Percentiles rank a stretch among this genome's conserved stretches.
These are phyloP conservation scores for Plagiodera versicolora DNA, from an alignment of 2,888 invertebrate genomes.

Conservation along the genomic window DNA sequence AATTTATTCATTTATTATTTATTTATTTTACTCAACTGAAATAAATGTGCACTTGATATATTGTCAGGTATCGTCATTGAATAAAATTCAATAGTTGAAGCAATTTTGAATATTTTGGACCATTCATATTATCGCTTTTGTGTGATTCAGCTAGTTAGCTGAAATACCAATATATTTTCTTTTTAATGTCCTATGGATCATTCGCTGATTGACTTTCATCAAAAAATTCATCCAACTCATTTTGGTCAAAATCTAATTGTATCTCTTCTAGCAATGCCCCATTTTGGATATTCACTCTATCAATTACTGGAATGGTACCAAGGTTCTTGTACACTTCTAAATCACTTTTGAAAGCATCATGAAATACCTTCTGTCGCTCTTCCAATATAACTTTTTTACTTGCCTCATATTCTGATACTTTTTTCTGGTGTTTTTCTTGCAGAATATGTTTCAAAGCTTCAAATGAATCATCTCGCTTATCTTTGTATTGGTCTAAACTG, in stretches of 20 bases:
- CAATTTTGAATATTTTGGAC: no score
- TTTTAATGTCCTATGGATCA: not conserved
- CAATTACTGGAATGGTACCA: conserved; percentile 59
- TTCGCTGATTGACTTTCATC: conserved; percentile 43
- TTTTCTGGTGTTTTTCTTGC: conserved; percentile 61
- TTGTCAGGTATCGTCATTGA: no score
- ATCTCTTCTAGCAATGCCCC: conserved; percentile 65
- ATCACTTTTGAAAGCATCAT: conserved; percentile 70
- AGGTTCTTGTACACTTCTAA: conserved; percentile 65
- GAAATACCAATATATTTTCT: no score
- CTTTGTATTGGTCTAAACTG: conserved; percentile 63
- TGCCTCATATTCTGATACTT: conserved; percentile 61
- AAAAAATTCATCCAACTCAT: conserved; percentile 66
- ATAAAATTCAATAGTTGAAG: no score
- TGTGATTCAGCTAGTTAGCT: no score
- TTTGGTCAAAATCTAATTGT: conserved; percentile 62
- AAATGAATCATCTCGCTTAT: conserved; percentile 64
- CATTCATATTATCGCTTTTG: no score
- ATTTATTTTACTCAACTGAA: no score
- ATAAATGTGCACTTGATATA: no score
- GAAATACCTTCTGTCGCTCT: conserved; percentile 70
- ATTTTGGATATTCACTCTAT: conserved; percentile 41
- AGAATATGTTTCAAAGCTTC: conserved; percentile 57
- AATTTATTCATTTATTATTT: no score
- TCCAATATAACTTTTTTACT: conserved; percentile 60